phyloP scores from a whole-genome alignment of 1,140 invertebrate genomes.

The Eurosta solidaginis region DNA sequence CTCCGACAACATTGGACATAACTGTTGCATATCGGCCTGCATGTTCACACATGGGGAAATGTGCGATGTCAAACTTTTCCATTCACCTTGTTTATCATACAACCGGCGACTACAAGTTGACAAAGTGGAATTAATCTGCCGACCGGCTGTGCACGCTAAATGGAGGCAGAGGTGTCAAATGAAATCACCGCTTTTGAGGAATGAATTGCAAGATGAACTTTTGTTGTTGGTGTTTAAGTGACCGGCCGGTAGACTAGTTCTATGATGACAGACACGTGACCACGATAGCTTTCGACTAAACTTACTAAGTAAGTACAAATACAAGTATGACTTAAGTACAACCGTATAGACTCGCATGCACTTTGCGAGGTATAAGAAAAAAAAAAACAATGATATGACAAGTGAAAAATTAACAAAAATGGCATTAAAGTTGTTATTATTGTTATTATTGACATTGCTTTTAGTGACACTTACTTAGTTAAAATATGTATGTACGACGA shows the following conservation, averaged over 20 bases:
- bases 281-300: background rate
- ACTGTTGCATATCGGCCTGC: background rate
- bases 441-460: background rate
- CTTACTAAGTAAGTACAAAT: too few relatives aligned
- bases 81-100: background rate
- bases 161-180: too few relatives aligned
- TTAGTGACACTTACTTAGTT: background rate
- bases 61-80: background rate
- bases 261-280: background rate
- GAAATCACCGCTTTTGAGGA: too few relatives aligned
- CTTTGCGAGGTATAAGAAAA: background rate
- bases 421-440: constrained; percentile 5
- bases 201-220: background rate
- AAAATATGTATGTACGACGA: background rate
- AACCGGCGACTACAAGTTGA: background rate
- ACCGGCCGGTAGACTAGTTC: background rate
- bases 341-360: background rate
- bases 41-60: background rate
- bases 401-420: background rate
- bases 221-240: background rate
- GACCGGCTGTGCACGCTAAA: background rate
- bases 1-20: too few relatives aligned
- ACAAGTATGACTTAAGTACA: too few relatives aligned
- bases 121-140: background rate
- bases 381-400: background rate